These are phyloP conservation scores for Acleris emargana DNA, from an alignment of 2,888 invertebrate genomes.

Conservation along the genomic window DNA sequence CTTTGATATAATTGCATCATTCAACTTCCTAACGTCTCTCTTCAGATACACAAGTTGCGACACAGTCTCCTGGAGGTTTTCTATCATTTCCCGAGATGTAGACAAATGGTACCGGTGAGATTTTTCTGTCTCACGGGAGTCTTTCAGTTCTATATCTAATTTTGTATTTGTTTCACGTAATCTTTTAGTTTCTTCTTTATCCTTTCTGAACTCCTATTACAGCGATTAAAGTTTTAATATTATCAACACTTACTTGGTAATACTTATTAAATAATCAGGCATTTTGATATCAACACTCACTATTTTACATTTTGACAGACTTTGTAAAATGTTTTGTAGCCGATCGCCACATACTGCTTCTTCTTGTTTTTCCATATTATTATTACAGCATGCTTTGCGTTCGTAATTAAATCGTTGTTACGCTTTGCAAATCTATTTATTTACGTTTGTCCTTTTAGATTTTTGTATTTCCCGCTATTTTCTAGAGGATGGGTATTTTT, in stretches of 20 bases:
- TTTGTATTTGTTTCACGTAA: conserved; percentile 63
- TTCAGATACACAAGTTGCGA: conserved; percentile 74
- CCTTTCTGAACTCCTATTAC: conserved; percentile 59
- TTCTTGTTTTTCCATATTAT: conserved; percentile 45
- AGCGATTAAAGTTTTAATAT: no score
- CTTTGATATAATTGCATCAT: conserved; percentile 61
- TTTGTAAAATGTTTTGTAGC: conserved; percentile 61
- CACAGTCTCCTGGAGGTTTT: conserved; percentile 73
- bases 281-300: conserved; percentile 48
- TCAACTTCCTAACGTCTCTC: conserved; percentile 67
- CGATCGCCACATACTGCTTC: conserved; percentile 48
- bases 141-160: conserved; percentile 66
- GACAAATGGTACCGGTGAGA: conserved; percentile 72
- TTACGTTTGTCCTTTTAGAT: no score
- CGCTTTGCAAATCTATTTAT: no score
- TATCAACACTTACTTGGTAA: no score
- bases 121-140: conserved; percentile 70
- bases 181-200: conserved; percentile 65
- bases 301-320: conserved; percentile 68
- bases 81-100: conserved; percentile 74
- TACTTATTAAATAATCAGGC: no score
- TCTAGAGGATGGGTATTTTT: no score
- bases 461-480: no score
- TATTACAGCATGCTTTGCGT: background rate
- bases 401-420: no score